Conservation (phyloP, 2,113 vertebrate genomes). For the Cavia porcellus region DNA sequence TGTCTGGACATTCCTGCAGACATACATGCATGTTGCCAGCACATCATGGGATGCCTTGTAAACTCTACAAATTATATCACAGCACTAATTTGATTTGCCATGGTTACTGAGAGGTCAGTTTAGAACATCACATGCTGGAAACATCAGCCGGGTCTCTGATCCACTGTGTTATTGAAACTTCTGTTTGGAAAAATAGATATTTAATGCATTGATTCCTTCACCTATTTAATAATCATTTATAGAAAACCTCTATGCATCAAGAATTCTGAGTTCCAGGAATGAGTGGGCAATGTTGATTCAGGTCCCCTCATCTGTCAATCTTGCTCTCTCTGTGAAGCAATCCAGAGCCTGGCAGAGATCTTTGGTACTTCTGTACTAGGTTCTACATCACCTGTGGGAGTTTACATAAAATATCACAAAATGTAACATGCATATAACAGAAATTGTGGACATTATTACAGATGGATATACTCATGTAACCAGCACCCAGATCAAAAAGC, state of each 20-base stretch:
- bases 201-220: constrained; percentile 36
- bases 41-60: background rate
- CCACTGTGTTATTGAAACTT: background rate
- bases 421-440: background rate
- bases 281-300: background rate
- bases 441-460: background rate
- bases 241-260: background rate
- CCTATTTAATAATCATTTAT: background rate
- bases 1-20: background rate
- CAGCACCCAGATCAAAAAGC: background rate
- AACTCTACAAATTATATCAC: background rate
- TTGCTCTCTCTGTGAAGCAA: background rate
- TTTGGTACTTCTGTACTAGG: background rate
- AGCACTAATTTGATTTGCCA: background rate
- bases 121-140: background rate
- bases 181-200: constrained; percentile 22
- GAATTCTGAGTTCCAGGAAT: background rate
- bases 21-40: background rate
- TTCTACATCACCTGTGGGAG: background rate
- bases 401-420: background rate
- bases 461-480: background rate
- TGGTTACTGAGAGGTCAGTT: background rate
- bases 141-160: background rate
- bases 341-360: background rate
- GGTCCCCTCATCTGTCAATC: background rate